A percentile compares a stretch with the other conserved stretches of the same genome.
Conservation (phyloP, 2,113 vertebrate species). For the Hepsetus odoe region DNA sequence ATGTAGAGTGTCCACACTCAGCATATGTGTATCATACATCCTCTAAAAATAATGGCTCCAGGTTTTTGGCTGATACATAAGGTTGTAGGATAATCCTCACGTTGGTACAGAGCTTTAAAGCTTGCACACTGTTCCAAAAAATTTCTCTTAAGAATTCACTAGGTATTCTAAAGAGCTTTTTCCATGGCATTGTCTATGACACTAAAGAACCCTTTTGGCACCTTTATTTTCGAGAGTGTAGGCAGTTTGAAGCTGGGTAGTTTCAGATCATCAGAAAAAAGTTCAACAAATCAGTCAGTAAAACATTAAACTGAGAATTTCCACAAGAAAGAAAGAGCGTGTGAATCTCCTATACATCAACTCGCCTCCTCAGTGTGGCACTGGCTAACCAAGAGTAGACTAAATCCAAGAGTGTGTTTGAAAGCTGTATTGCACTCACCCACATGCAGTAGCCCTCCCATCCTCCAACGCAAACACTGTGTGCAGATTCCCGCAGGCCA, state of each 20-base stretch:
- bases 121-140: no score
- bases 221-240: neutral
- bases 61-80: neutral
- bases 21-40: no score
- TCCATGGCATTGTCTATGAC: neutral
- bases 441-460: slow-evolving; percentile 74
- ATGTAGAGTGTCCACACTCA: neutral
- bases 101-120: no score
- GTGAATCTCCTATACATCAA: slow-evolving; percentile 4
- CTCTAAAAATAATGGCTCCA: neutral
- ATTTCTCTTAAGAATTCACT: neutral
- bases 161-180: neutral
- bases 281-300: slow-evolving; percentile 2
- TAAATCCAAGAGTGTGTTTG: slow-evolving; percentile 27
- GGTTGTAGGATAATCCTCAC: neutral
- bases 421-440: slow-evolving; percentile 82
- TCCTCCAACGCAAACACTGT: slow-evolving; percentile 71
- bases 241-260: neutral
- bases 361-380: slow-evolving; percentile 29
- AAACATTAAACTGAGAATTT: neutral
- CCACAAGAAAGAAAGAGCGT: neutral
- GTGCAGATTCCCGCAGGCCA: slow-evolving; percentile 74
- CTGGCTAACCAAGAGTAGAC: slow-evolving; percentile 41
- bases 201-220: no score
- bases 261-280: slow-evolving; percentile 14